phyloP scores from a whole-genome alignment of 2,797 vertebrate genomes.

The Falco novaeseelandiae region DNA sequence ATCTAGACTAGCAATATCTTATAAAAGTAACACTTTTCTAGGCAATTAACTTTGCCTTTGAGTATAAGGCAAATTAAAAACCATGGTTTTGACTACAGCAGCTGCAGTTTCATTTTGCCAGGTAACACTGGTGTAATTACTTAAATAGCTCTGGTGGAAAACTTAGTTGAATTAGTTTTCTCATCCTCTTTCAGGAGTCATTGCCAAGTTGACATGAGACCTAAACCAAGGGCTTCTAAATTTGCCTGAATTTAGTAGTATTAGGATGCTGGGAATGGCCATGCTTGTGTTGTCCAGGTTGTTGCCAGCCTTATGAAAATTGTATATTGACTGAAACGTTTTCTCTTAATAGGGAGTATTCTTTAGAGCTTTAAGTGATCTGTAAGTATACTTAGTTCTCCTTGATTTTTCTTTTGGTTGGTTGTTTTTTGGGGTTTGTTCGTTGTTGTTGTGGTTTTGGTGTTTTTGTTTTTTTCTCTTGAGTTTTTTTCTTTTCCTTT shows the following conservation, averaged over 20 bases:
- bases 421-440: neutral
- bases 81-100: neutral
- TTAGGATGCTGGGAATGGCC: neutral
- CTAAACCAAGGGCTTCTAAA: neutral
- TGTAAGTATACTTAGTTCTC: neutral
- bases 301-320: neutral
- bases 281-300: neutral
- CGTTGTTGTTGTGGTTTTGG: no score
- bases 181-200: neutral
- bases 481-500: neutral
- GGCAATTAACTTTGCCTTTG: neutral
- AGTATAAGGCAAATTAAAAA: neutral
- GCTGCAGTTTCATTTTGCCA: neutral
- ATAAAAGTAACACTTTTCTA: accelerated
- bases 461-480: neutral
- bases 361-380: neutral
- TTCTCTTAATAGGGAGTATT: neutral
- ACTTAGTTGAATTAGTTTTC: neutral
- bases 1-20: neutral
- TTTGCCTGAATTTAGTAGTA: neutral
- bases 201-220: neutral
- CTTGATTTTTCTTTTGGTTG: neutral
- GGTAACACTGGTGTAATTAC: no score
- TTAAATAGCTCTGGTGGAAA: neutral
- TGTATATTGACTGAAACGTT: neutral